These are phyloP conservation scores for Sitobion miscanthi DNA, from an alignment of 1,140 invertebrate species.

Conservation along the genomic window DNA sequence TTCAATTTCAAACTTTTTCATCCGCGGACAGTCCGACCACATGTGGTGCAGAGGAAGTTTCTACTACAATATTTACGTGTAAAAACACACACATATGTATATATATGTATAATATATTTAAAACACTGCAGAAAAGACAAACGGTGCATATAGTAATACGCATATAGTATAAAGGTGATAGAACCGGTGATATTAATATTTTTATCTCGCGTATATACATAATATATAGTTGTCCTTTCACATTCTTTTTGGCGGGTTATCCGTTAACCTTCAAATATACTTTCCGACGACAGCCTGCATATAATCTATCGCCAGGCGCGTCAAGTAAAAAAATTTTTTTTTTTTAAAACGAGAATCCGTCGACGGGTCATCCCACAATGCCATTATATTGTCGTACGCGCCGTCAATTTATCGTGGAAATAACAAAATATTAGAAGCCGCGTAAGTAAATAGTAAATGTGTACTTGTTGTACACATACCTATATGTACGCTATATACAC, in stretches of 20 bases:
- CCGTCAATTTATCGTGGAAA: background rate
- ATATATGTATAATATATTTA: background rate
- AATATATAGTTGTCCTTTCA: slow-evolving; percentile 24
- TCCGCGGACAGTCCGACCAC: background rate
- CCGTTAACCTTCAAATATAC: slow-evolving; percentile 7
- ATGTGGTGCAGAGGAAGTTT: background rate
- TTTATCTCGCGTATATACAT: background rate
- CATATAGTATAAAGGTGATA: background rate
- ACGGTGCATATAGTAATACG: no score
- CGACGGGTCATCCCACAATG: background rate
- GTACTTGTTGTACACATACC: background rate
- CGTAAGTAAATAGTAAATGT: background rate
- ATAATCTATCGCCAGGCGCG: background rate
- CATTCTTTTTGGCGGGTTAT: slow-evolving; percentile 40
- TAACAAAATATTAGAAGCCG: background rate
- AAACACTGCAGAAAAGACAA: background rate
- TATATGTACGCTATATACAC: background rate
- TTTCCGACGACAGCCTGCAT: background rate
- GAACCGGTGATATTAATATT: background rate
- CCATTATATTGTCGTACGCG: background rate
- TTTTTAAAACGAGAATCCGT: background rate
- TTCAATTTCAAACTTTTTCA: background rate
- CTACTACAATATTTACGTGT: background rate
- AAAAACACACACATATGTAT: background rate
- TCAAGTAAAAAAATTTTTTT: background rate